Base-by-base conservation (phyloP, 2,113 vertebrate genomes). In the Otis tarda region DNA sequence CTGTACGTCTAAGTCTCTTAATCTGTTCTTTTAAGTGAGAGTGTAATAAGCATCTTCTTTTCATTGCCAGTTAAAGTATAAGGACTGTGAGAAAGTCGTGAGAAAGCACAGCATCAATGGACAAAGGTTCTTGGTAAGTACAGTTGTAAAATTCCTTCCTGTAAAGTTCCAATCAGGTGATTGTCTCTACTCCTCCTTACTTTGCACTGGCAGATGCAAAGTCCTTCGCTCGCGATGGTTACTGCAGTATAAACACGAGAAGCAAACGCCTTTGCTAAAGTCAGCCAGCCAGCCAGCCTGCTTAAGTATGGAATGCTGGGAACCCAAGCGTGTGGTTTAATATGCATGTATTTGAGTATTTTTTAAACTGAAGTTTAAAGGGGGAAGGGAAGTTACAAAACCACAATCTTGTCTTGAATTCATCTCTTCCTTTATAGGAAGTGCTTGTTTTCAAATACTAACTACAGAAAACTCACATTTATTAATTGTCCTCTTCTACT, bases 101-200 rank as follows among this genome's bases (percentile, higher is more conserved):
- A 91, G 96, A 93, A 99, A 98, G 89, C 61, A 98, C 93, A 97
- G 94, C 78, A 99, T 99, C 56, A 98, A 89, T 10, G 99, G 99
- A 13, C 97, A 98, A 49, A 98, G 99, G 78, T 99, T 99, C 93
- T 95, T 99, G 98, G 99, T 99, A 97, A 99, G 99, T 96, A 86
- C 24, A 59, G 33, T 4, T 74, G 65, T 77, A 37, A 79, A 87
- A 39, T 71, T 79, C 27, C 37, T 63, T 69, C 69, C 85, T 75
- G n/a, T 50, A 35, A 45, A 70, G 78, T 67, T 65, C 88, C 73
- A 39, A 0, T 7, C 14, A 21, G n/a, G n/a, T 9, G 30, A 9
- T 17, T 16, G 8, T 56, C 87, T 77, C 2, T 5, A 10, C 20
- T 55, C 18, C 50, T 83, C 73, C 49, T 76, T 24, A 19, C 39